Conservation (phyloP, 2,888 invertebrate genomes). For the Euspilapteryx auroguttella region DNA sequence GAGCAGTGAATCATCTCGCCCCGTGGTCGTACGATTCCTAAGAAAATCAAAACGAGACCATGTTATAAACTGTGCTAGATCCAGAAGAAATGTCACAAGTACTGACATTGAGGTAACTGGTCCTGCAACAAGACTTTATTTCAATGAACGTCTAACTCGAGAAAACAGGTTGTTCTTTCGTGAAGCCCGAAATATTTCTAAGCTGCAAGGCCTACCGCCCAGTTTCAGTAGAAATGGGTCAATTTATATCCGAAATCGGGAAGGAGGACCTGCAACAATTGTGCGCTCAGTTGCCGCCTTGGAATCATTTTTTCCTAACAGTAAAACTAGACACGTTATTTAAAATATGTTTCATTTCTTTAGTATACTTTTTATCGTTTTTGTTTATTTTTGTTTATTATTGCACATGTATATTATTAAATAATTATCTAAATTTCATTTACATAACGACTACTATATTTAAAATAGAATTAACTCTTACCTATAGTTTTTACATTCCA, state of each 20-base stretch:
- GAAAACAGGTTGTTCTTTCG: slow-evolving; percentile 11
- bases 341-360: neutral
- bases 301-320: neutral
- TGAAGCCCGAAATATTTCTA: slow-evolving; percentile 5
- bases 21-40: slow-evolving; percentile 9
- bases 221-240: neutral
- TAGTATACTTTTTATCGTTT: neutral
- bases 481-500: too few species aligned
- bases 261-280: neutral
- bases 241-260: neutral
- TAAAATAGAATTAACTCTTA: too few species aligned
- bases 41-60: slow-evolving; percentile 9
- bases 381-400: neutral
- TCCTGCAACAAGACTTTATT: slow-evolving; percentile 4
- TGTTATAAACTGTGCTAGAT: slow-evolving; percentile 10
- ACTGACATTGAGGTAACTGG: slow-evolving; percentile 7
- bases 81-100: slow-evolving; percentile 8
- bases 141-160: slow-evolving; percentile 10
- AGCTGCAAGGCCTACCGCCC: slow-evolving; percentile 4
- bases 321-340: neutral
- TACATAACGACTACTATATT: too few species aligned
- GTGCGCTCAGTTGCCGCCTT: neutral
- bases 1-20: slow-evolving; percentile 6
- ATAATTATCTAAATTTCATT: too few species aligned
- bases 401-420: neutral